These are phyloP conservation scores for Dolichallabes microphthalmus DNA, from an alignment of 2,113 vertebrate genomes.

Conservation along the genomic window DNA sequence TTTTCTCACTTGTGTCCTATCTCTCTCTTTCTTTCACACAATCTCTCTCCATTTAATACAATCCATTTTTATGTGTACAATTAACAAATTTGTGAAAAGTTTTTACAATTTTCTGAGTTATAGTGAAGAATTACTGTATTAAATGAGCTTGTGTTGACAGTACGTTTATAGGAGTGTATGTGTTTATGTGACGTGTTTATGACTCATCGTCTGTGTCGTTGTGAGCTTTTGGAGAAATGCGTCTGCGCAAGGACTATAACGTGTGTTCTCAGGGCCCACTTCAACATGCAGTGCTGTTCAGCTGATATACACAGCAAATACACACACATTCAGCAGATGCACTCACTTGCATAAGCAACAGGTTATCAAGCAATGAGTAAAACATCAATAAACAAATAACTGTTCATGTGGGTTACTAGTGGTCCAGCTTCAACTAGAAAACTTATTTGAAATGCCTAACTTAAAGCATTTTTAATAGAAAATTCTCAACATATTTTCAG, in stretches of 20 bases:
- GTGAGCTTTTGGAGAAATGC: constrained; percentile 15
- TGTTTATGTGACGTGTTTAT: constrained; percentile 16
- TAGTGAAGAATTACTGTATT: constrained; percentile 40
- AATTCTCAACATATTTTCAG: neutral
- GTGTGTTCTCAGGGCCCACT: neutral
- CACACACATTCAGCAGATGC: constrained; percentile 1
- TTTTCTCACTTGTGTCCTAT: neutral
- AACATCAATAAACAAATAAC: neutral
- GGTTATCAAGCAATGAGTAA: neutral
- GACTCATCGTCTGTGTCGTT: constrained; percentile 21
- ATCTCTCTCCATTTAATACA: neutral
- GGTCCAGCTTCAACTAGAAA: neutral
- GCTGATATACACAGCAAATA: constrained; percentile 22
- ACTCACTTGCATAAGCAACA: neutral
- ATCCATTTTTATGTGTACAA: constrained; percentile 10
- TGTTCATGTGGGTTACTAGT: neutral
- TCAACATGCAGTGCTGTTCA: constrained; percentile 9
- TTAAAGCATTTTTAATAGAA: neutral
- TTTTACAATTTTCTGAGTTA: constrained; percentile 11
- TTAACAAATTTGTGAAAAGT: neutral
- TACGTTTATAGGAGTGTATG: constrained; percentile 32
- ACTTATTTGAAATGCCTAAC: neutral
- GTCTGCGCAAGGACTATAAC: constrained; percentile 16
- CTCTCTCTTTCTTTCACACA: neutral
- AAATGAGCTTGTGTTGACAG: constrained; percentile 49